Evolutionary conservation across 2,888 invertebrate species (phyloP), one percentile per base, ranked within the genome.

Genomic region (Nudaria mundana): DNA sequence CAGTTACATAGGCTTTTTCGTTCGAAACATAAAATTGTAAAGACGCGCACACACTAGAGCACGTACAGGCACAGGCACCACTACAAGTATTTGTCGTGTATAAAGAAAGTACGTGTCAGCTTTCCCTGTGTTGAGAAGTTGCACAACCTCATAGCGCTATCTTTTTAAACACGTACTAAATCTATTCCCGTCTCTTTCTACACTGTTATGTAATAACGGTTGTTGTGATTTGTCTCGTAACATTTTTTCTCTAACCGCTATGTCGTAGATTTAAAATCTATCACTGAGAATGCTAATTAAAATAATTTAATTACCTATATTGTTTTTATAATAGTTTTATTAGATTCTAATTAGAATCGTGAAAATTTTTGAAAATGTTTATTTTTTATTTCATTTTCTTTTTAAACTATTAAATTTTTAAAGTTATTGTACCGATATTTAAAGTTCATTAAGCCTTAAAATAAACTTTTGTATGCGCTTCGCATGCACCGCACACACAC

Each of bases 181-280:
- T 44, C 47, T 61, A 51, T 52, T 30, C 38, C 58, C 48, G 31
- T 79, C 79, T 70, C 76, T 46, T 43, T 83, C 72, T 48, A 56
- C 63, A 80, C 84, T 82, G 86, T 88, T 88, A 88, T 85, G 79
- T 78, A 86, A 88, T 87, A 87, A 87, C 86, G 84, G 87, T 83
- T 78, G 81, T 84, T 84, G 80, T 79, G 76, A 79, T 81, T 82
- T 84, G 76, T 74, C 70, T 76, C 68, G 79, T 84, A 85, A 81
- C 82, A 82, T 86, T 86, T 86, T 85, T 78, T 78, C 61, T 71
- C 15, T 67, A 68, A 77, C 79, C 76, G 78, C 77, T 81, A 79
- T 58, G 57, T 63, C 66, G 67, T 55, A 63, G 57, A 66, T 67
- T 66, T 65, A 66, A 63, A 65, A 68, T 65, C 66, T 64, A 59